Evolutionary conservation across 2,797 vertebrate genomes (phyloP).

Genomic region (Enteromius thamalakanensis): DNA sequence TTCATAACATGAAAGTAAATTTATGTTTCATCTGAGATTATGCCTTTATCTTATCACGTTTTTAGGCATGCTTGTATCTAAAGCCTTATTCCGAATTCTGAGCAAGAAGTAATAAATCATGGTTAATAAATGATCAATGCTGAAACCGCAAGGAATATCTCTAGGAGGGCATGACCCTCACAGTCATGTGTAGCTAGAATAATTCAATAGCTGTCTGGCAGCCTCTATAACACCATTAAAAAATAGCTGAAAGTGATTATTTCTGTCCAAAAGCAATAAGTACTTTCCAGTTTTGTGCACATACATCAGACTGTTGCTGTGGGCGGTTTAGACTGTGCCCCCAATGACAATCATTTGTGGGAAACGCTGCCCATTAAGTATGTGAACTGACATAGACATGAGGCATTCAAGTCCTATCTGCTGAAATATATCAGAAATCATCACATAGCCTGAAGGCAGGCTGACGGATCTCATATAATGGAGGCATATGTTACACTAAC

Average conservation of each 20-base stretch:
- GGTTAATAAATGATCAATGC: not conserved
- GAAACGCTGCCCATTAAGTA: not conserved
- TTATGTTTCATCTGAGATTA: not conserved
- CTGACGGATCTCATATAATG: conserved; percentile 11
- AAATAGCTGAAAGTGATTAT: not conserved
- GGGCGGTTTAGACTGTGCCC: not conserved
- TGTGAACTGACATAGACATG: not conserved
- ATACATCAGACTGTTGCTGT: not conserved
- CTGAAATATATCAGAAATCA: conserved; percentile 3
- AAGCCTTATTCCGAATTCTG: not conserved
- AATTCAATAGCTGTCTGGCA: not conserved
- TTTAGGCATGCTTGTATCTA: not conserved
- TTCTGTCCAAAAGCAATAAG: not conserved
- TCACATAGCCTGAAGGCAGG: conserved; percentile 8
- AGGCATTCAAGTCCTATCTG: not conserved
- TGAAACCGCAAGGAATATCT: not conserved
- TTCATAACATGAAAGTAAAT: not conserved
- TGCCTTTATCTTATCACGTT: not conserved
- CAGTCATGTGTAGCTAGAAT: not conserved
- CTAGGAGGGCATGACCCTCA: not conserved
- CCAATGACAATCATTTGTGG: not conserved
- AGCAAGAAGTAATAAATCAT: not conserved
- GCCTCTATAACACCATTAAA: not conserved
- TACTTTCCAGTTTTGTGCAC: conserved; percentile 5
- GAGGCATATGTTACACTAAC: not conserved